Evolutionary conservation across 2,113 vertebrate species (phyloP).

Genomic region (Syngnathoides biaculeatus): DNA sequence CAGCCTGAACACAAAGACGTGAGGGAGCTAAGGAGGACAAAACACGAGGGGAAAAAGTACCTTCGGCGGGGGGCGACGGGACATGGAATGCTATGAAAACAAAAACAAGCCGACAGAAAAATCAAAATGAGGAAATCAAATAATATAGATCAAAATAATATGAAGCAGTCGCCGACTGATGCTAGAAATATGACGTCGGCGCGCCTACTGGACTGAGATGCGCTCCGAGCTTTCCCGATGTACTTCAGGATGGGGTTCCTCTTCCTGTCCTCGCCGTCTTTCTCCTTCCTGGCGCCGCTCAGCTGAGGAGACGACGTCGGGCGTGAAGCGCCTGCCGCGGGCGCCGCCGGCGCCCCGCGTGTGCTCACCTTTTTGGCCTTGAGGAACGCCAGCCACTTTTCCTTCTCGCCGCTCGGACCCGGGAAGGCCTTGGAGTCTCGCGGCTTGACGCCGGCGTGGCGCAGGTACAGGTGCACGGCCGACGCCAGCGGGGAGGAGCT

Average conservation of each 20-base stretch:
- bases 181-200: slow-evolving; percentile 5
- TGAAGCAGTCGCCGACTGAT: slow-evolving; percentile 7
- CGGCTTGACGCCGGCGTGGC: slow-evolving; percentile 81
- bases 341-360: too few relatives aligned
- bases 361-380: slow-evolving; percentile 88
- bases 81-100: slow-evolving; percentile 71
- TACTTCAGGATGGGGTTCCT: slow-evolving; percentile 93
- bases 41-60: slow-evolving; percentile 38
- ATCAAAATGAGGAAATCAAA: slow-evolving; percentile 26
- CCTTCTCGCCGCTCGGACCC: slow-evolving; percentile 81
- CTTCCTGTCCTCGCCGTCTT: slow-evolving; percentile 83
- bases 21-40: not conserved
- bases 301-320: slow-evolving; percentile 63
- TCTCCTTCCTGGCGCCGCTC: slow-evolving; percentile 82
- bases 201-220: slow-evolving; percentile 84
- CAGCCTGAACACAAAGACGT: too few relatives aligned
- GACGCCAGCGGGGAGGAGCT: slow-evolving; percentile 85
- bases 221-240: slow-evolving; percentile 84
- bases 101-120: slow-evolving; percentile 24
- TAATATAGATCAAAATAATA: slow-evolving; percentile 3
- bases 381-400: slow-evolving; percentile 90
- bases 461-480: slow-evolving; percentile 83
- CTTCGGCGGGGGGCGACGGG: slow-evolving; percentile 74
- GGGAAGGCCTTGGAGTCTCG: slow-evolving; percentile 77
- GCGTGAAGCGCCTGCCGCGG: not conserved